These are phyloP conservation scores for Neopipo cinnamomea DNA, from an alignment of 2,113 vertebrate species.

Conservation along the genomic window DNA sequence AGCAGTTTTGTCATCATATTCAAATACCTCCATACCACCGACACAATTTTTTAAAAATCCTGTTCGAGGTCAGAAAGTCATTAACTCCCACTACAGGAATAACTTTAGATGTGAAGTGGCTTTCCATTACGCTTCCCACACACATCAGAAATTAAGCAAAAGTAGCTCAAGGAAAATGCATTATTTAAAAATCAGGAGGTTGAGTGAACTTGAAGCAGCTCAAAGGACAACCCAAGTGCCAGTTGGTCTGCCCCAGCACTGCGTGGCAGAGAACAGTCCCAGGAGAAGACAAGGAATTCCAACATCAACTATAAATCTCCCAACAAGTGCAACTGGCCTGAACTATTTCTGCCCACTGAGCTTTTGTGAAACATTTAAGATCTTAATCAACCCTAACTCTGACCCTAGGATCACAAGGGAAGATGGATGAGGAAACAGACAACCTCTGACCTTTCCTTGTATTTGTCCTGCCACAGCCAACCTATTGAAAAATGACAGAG, in stretches of 20 bases:
- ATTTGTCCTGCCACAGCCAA: constrained; percentile 75
- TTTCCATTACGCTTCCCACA: background rate
- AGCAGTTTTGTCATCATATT: background rate
- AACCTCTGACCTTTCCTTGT: constrained; percentile 85
- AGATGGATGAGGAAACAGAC: constrained; percentile 90
- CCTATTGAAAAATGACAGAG: constrained; percentile 79
- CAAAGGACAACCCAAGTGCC: background rate
- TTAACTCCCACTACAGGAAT: constrained; percentile 6
- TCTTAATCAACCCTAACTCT: constrained; percentile 93
- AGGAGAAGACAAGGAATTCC: constrained; percentile 45
- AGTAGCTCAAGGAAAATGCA: background rate
- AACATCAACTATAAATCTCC: constrained; percentile 3
- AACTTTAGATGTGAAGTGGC: background rate
- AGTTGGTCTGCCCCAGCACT: background rate
- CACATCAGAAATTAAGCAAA: background rate
- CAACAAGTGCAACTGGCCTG: constrained; percentile 63
- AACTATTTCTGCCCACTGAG: constrained; percentile 67
- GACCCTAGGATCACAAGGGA: constrained; percentile 80
- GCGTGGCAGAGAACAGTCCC: background rate
- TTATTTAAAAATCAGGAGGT: background rate
- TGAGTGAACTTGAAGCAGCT: constrained; percentile 49
- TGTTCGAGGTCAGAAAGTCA: constrained; percentile 40
- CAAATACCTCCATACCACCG: background rate
- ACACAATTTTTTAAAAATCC: background rate
- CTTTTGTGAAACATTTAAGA: constrained; percentile 88